Conservation (phyloP, 2,113 vertebrate species). For the Amphilophus citrinellus region DNA sequence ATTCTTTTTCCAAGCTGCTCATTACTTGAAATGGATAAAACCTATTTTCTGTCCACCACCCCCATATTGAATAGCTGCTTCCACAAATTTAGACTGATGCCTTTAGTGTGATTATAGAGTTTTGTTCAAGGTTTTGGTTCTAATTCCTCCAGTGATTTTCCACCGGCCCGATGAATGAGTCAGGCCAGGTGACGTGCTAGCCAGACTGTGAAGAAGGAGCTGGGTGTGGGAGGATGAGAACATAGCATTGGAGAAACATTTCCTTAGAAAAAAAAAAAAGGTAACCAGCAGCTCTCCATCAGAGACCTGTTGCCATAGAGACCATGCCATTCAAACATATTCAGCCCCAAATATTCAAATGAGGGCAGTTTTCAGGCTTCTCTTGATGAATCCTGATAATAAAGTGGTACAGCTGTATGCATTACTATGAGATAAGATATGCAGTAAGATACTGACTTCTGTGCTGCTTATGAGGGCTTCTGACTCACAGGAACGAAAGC, state of each 20-base stretch:
- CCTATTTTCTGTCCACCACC: neutral
- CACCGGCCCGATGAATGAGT: constrained; percentile 66
- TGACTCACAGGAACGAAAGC: neutral
- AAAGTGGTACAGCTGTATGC: constrained; percentile 1
- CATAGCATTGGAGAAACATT: constrained; percentile 55
- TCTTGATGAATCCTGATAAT: constrained; percentile 31
- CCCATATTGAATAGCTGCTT: neutral
- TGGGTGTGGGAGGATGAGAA: constrained; percentile 64
- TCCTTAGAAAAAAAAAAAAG: constrained; percentile 38
- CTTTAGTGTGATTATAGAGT: neutral
- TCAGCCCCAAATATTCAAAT: constrained; percentile 45
- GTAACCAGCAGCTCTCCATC: constrained; percentile 52
- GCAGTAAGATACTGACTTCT: neutral
- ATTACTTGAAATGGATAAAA: constrained; percentile 24
- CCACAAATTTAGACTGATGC: constrained; percentile 1
- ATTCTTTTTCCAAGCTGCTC: neutral
- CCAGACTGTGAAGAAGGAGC: constrained; percentile 63
- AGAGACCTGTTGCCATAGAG: constrained; percentile 72
- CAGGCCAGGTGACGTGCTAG: constrained; percentile 65
- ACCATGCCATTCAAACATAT: constrained; percentile 59
- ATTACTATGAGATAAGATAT: constrained; percentile 10
- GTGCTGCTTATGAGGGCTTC: neutral
- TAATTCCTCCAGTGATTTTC: constrained; percentile 59
- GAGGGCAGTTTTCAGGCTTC: constrained; percentile 21
- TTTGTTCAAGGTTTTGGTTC: constrained; percentile 11